Base-by-base conservation (phyloP, 2,113 vertebrate genomes). In the Lepus europaeus region DNA sequence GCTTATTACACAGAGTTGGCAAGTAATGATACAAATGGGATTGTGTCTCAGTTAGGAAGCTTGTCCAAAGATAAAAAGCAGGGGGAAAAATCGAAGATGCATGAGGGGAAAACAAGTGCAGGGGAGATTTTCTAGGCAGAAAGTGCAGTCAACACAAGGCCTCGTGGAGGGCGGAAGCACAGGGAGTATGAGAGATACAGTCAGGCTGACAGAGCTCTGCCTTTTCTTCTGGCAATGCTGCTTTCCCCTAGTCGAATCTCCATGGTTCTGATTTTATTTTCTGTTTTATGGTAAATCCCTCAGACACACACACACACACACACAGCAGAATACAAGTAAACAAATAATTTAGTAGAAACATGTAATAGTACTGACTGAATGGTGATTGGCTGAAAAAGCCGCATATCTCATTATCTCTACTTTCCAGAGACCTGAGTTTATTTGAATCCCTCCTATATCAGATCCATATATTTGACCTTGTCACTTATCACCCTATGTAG, bases 301-400 rank as follows among this genome's bases (percentile, higher is more conserved):
- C 14, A 76, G 33, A n/a, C 82, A 13, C 45, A 45, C 45, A 45
- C 45, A 45, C 45, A 45, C 45, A 45, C 6, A 45, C 45, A 45
- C 45, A 23, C 4, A 29, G 11, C 1, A 77, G 22, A 51, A 63
- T 51, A 53, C 12, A 77, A 11, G 12, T 87, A 9, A 68, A 73
- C 20, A 73, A 81, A 33, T 23, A 79, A 45, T 6, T 80, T 27
- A 66, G 12, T 33, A n/a, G 69, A 74, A 68, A 76, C 14, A 22
- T 13, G 25, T 39, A 33, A 39, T 7, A 12, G 0, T 49, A 25
- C 63, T 77, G 10, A 39, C 22, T 1, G 3, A 45, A 1, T 39
- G 9, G 23, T 2, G 29, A 19, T 29, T 82, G 25, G 23, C 14
- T 66, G 5, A 64, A 2, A 56, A 87, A 66, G 20, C 17, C 45